Evolutionary conservation across 2,888 invertebrate species (phyloP), one percentile per base, ranked within the genome.

Genomic region (Merodon equestris): DNA sequence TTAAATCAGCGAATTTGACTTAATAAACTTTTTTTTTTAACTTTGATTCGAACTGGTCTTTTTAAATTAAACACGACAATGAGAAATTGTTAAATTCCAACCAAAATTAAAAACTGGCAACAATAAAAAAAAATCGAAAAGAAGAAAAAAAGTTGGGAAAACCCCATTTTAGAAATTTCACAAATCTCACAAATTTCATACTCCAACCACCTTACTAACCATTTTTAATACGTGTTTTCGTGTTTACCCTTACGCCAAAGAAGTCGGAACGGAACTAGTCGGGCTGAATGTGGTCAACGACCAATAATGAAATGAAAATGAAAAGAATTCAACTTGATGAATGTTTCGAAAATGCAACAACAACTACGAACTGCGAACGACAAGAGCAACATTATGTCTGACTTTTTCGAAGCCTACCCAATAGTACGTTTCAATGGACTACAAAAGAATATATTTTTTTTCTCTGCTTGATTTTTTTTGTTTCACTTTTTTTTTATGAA

Each of bases 231-330:
- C n/a, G n/a, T 57, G 57, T 64, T 70, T 63, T 67, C 7, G 57
- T 60, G 63, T 74, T 40, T 67, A 68, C 66, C 79, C 68, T 74
- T 70, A 79, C 79, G 70, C 74, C 74, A 68, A 68, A 79, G 68
- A 79, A 79, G 79, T 74, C 74, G 50, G 48, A 79, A 70, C 63
- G 60, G 51, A 74, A 79, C 79, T 79, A 79, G 45, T 60, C 47
- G 27, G 68, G 60, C 74, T 79, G 45, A 74, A 34, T 64, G 74
- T 70, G 64, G 79, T 74, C 79, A 79, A 74, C 79, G 60, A 70
- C 60, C 74, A 74, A 74, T 70, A 70, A 51, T 36, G 45, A 74
- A 74, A 79, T 74, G 68, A 79, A 27, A 79, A 68, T 50, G 45
- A 57, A 53, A 64, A 60, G 63, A 63, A 70, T 70, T 74, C 74